phyloP scores from a whole-genome alignment of 2,113 vertebrate genomes.

The Festucalex cinctus region DNA sequence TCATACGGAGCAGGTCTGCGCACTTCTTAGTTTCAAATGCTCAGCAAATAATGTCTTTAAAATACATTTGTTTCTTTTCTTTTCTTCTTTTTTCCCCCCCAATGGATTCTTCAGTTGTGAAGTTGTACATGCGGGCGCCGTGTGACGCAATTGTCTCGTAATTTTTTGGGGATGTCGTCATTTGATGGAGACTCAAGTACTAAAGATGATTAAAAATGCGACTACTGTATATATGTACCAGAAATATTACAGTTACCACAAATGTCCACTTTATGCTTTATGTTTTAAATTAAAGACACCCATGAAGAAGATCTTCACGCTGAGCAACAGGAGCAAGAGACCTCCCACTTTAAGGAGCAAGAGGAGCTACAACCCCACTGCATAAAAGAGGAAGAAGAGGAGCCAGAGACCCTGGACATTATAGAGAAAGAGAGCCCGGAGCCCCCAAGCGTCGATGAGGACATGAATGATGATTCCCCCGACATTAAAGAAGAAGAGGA shows the following conservation, averaged over 20 bases:
- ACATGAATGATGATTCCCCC: neutral
- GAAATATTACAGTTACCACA: no score
- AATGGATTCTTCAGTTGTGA: neutral
- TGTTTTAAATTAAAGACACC: neutral
- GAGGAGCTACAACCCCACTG: neutral
- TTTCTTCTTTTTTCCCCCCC: no score
- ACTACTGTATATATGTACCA: no score
- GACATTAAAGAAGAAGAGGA: neutral
- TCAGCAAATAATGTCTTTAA: neutral
- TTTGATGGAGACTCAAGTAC: no score
- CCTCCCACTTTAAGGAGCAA: neutral
- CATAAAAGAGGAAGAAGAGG: neutral
- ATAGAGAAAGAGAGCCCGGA: neutral
- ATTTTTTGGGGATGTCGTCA: neutral
- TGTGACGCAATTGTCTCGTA: neutral
- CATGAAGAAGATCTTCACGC: neutral
- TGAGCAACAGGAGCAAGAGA: neutral
- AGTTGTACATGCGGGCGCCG: neutral
- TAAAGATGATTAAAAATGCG: no score
- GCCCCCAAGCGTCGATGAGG: neutral
- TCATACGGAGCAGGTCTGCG: neutral
- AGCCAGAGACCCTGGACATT: neutral
- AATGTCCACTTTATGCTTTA: no score
- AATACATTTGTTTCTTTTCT: neutral
- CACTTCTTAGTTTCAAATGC: neutral